Evolutionary conservation across 2,113 vertebrate species (phyloP).

Genomic region (Prietella phreatophila): DNA sequence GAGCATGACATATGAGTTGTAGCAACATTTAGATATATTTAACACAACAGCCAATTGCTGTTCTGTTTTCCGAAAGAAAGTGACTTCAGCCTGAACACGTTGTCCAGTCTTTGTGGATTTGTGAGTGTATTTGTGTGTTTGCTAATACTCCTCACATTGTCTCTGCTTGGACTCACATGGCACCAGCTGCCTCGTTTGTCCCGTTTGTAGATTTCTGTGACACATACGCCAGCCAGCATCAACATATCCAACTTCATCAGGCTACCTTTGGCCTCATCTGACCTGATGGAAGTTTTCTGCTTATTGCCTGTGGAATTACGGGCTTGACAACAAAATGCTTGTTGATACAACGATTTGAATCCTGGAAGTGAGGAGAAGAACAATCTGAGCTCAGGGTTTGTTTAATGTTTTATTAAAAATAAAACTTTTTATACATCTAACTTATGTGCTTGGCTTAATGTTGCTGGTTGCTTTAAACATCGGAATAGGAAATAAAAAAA

Average conservation of each 20-base stretch:
- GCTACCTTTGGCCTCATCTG: slow-evolving; percentile 59
- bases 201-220: slow-evolving; percentile 65
- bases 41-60: background rate
- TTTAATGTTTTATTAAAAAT: background rate
- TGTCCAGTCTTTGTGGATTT: background rate
- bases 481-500: background rate
- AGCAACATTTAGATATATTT: background rate
- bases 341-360: slow-evolving; percentile 60
- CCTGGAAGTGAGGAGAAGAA: too few species aligned
- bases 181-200: slow-evolving; percentile 66
- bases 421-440: background rate
- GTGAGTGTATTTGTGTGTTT: background rate
- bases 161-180: slow-evolving; percentile 61
- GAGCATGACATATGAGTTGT: background rate
- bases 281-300: slow-evolving; percentile 68
- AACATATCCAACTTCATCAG: slow-evolving; percentile 58
- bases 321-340: slow-evolving; percentile 64
- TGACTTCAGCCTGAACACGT: slow-evolving; percentile 25
- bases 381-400: too few species aligned
- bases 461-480: background rate
- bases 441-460: background rate
- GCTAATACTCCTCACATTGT: slow-evolving; percentile 54
- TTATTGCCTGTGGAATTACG: slow-evolving; percentile 66
- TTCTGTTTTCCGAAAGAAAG: slow-evolving; percentile 1
- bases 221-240: slow-evolving; percentile 69